These are phyloP conservation scores for Ectemnius cavifrons DNA, from an alignment of 2,888 invertebrate species.

Conservation along the genomic window DNA sequence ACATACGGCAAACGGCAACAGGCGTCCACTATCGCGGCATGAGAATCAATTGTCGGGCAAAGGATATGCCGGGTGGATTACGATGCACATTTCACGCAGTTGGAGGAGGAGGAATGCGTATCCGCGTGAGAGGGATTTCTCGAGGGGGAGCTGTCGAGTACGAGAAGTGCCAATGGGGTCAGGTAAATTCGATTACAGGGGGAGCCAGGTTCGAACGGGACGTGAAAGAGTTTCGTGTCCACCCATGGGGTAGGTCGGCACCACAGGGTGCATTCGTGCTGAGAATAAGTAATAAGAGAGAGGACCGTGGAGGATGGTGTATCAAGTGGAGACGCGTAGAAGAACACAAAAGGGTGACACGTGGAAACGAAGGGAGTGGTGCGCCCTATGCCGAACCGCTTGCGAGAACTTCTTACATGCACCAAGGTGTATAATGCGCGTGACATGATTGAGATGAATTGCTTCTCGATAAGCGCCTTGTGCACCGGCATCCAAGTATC, in stretches of 20 bases:
- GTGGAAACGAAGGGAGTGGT: constrained; percentile 29
- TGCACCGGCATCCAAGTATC: constrained; percentile 6
- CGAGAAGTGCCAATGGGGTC: constrained; percentile 41
- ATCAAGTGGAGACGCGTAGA: neutral
- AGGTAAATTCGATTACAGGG: constrained; percentile 44
- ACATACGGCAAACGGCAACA: too few relatives aligned
- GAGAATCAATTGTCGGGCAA: too few relatives aligned
- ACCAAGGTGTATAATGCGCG: constrained; percentile 20
- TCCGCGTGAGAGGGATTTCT: constrained; percentile 13
- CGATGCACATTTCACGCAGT: constrained; percentile 14
- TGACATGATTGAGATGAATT: constrained; percentile 50
- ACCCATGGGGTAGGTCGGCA: constrained; percentile 47
- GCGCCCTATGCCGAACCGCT: constrained; percentile 10
- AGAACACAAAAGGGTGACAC: constrained; percentile 14
- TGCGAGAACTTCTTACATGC: constrained; percentile 6
- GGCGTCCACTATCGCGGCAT: too few relatives aligned
- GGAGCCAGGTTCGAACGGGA: neutral
- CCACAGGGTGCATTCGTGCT: constrained; percentile 42
- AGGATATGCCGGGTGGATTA: neutral
- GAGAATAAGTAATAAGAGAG: constrained; percentile 3
- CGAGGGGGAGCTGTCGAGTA: constrained; percentile 20
- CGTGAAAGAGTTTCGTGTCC: constrained; percentile 25
- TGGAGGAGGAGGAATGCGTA: neutral
- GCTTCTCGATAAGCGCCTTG: constrained; percentile 40
- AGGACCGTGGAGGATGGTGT: constrained; percentile 3